These are phyloP conservation scores for Eulacestoma nigropectus DNA, from an alignment of 2,113 vertebrate species.

Conservation along the genomic window DNA sequence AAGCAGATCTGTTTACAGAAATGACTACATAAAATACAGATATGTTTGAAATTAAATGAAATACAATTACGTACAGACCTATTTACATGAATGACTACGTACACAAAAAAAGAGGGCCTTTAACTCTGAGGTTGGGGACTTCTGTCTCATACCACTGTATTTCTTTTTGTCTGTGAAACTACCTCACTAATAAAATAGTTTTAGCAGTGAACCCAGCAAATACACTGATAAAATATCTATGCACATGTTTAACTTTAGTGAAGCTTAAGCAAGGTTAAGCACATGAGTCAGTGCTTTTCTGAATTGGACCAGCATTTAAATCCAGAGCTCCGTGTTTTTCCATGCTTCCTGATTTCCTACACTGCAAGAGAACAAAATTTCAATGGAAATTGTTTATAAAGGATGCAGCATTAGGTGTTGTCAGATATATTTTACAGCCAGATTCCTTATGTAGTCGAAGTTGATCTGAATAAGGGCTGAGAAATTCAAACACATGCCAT, in stretches of 20 bases:
- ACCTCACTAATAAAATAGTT: neutral
- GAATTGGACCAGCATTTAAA: neutral
- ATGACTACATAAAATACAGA: neutral
- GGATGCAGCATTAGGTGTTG: neutral
- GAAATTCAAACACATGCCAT: neutral
- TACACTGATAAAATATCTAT: neutral
- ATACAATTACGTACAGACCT: constrained; percentile 3
- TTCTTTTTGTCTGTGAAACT: neutral
- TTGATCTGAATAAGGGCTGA: neutral
- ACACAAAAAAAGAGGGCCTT: neutral
- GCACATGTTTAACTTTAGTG: neutral
- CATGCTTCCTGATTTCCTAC: neutral
- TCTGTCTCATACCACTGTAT: neutral
- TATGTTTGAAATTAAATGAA: constrained; percentile 24
- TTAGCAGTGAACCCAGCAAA: neutral
- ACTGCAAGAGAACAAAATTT: neutral
- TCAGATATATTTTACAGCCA: neutral
- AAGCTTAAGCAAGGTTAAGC: neutral
- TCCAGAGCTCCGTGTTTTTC: neutral
- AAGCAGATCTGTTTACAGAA: constrained; percentile 17
- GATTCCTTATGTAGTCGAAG: neutral
- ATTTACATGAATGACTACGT: neutral
- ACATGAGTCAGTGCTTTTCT: neutral
- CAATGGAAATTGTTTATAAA: neutral
- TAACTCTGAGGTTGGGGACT: neutral